phyloP scores from a whole-genome alignment of 2,797 vertebrate species.

The Orestias chungarensis region DNA sequence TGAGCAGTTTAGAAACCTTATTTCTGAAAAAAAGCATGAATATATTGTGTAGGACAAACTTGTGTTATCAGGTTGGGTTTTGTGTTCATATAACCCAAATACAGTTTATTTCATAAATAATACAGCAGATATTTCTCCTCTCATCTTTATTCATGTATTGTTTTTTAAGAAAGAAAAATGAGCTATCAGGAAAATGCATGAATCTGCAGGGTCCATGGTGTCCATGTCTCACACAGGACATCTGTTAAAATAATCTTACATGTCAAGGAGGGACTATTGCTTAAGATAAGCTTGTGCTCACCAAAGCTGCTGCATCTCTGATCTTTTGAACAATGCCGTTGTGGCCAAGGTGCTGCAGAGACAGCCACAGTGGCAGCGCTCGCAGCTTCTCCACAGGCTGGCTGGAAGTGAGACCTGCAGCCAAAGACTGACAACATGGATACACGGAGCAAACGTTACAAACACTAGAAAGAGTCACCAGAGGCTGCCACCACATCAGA shows the following conservation, averaged over 20 bases:
- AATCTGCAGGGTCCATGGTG: neutral
- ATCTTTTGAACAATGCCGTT: slow-evolving; percentile 91
- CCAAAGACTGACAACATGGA: slow-evolving; percentile 82
- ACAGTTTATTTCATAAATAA: neutral
- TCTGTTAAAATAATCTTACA: neutral
- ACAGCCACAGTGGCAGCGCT: slow-evolving; percentile 94
- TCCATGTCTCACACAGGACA: neutral
- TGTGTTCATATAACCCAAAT: neutral
- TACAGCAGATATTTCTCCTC: neutral
- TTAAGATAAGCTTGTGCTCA: slow-evolving; percentile 58
- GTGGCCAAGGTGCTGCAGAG: slow-evolving; percentile 92
- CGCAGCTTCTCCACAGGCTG: slow-evolving; percentile 91
- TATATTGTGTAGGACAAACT: neutral
- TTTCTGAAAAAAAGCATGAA: neutral
- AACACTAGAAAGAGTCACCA: too few relatives aligned
- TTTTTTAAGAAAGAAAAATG: too few relatives aligned
- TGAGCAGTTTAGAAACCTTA: neutral
- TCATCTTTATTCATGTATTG: neutral
- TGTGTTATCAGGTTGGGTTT: neutral
- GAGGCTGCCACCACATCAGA: neutral
- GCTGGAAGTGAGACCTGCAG: slow-evolving; percentile 92
- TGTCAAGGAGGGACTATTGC: too few relatives aligned
- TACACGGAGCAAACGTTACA: neutral
- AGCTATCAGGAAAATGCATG: neutral
- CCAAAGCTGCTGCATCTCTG: slow-evolving; percentile 85